These are phyloP conservation scores for Bergia sp. DNA, from an alignment of 92 coral and sea anemone species.

Conservation along the genomic window DNA sequence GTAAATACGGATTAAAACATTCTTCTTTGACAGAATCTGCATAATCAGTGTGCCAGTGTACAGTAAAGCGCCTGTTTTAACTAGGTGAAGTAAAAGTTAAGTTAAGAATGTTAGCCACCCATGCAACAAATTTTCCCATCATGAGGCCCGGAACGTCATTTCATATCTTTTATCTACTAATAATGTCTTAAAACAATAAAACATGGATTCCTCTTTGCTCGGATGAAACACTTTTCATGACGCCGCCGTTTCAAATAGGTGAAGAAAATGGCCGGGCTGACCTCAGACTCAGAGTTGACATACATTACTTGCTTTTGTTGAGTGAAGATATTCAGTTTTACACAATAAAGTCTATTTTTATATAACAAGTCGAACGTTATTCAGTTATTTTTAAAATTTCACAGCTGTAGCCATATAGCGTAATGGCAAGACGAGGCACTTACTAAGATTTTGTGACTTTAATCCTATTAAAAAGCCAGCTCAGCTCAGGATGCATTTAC, in stretches of 20 bases:
- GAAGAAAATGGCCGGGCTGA: neutral
- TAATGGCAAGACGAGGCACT: too few relatives aligned
- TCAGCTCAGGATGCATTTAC: neutral
- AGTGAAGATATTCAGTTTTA: neutral
- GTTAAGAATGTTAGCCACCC: too few relatives aligned
- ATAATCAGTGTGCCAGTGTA: neutral
- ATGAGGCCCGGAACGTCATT: too few relatives aligned
- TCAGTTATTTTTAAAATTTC: too few relatives aligned
- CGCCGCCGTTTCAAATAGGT: neutral
- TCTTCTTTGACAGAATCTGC: neutral
- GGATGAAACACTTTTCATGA: neutral
- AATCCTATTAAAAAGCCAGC: neutral
- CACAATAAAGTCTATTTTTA: neutral
- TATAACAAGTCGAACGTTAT: too few relatives aligned
- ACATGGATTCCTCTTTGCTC: neutral
- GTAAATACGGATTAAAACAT: neutral
- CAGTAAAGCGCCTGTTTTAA: neutral
- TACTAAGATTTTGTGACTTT: too few relatives aligned
- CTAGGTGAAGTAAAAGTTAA: neutral
- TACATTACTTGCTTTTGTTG: neutral
- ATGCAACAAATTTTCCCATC: neutral
- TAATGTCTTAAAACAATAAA: too few relatives aligned
- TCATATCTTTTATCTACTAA: neutral
- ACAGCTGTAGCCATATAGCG: neutral
- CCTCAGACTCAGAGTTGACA: neutral